Percentiles rank a stretch among this genome's conserved stretches.
Evolutionary conservation across 1,140 invertebrate species (phyloP).

Genomic region (Caligus rogercresseyi): DNA sequence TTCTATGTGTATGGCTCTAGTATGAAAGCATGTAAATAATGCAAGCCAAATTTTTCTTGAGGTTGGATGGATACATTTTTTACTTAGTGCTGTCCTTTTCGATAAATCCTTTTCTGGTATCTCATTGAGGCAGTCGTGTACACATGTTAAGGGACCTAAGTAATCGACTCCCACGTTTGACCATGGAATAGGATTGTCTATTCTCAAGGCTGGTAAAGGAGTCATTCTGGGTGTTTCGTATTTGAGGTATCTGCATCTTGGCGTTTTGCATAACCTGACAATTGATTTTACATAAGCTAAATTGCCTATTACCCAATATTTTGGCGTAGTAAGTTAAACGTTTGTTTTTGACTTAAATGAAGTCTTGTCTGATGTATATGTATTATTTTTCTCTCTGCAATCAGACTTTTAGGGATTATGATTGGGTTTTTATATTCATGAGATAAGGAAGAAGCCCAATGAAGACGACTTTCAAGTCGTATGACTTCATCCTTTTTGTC

Average conservation of each 20-base stretch:
- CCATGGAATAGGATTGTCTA: slow-evolving; percentile 1
- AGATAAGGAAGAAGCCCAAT: background rate
- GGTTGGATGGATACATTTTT: too few species aligned
- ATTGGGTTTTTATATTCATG: slow-evolving; percentile 9
- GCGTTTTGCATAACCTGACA: background rate
- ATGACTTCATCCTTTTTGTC: background rate
- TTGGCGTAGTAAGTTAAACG: slow-evolving; percentile 2
- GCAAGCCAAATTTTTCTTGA: too few species aligned
- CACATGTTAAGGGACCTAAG: background rate
- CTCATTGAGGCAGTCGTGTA: background rate
- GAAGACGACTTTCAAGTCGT: background rate
- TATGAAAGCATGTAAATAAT: too few species aligned
- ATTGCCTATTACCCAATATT: background rate
- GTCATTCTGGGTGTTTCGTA: background rate
- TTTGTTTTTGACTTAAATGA: slow-evolving; percentile 1
- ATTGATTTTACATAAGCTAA: background rate
- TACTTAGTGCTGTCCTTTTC: background rate
- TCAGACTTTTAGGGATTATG: background rate
- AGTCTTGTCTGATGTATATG: slow-evolving; percentile 3
- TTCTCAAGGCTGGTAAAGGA: background rate
- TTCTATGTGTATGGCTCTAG: too few species aligned
- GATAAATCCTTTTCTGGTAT: background rate
- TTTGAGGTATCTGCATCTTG: slow-evolving; percentile 2
- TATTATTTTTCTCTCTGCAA: slow-evolving; percentile 1
- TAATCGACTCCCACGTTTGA: slow-evolving; percentile 1